Conservation (phyloP, 1,140 invertebrate species). For the Aphelinus certus region DNA sequence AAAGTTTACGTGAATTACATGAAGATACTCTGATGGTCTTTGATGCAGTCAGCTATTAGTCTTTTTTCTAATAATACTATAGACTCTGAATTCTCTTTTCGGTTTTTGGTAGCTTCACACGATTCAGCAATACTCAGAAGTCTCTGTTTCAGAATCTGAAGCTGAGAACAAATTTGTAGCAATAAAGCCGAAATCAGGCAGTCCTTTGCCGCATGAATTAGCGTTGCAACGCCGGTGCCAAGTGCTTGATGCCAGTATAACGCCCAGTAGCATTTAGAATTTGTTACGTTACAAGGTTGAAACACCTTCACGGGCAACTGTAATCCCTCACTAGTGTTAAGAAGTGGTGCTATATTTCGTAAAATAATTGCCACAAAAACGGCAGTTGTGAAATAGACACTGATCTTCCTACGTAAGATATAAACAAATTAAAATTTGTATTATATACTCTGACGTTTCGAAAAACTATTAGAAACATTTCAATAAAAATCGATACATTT, state of each 20-base stretch:
- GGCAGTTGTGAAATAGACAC: constrained; percentile 38
- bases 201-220: constrained; percentile 32
- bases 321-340: not conserved
- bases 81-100: not conserved
- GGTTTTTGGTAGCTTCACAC: not conserved
- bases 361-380: constrained; percentile 26
- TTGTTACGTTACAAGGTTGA: constrained; percentile 16
- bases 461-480: not conserved
- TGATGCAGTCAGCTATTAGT: constrained; percentile 10
- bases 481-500: not conserved
- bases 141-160: constrained; percentile 28
- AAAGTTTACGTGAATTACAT: constrained; percentile 4
- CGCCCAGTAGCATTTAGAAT: constrained; percentile 23
- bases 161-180: constrained; percentile 25
- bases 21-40: constrained; percentile 37
- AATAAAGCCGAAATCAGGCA: constrained; percentile 27
- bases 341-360: constrained; percentile 20
- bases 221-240: constrained; percentile 23
- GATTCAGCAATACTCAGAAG: not conserved
- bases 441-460: not conserved
- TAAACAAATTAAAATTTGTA: not conserved
- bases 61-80: not conserved
- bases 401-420: constrained; percentile 30
- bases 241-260: constrained; percentile 30
- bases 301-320: constrained; percentile 22